Conservation (phyloP, 2,888 invertebrate genomes). For the Himalopsyche japonica region DNA sequence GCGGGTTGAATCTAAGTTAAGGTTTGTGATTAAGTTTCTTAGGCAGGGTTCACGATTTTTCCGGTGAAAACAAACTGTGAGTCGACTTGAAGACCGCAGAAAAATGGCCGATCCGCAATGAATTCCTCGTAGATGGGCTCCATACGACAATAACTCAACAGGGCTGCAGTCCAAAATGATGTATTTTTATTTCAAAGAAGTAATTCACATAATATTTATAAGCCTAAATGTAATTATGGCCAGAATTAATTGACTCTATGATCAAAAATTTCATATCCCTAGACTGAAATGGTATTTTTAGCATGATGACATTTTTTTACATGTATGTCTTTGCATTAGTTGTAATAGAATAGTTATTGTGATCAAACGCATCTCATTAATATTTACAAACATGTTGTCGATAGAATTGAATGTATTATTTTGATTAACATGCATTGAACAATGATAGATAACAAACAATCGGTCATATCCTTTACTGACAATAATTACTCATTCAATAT, state of each 20-base stretch:
- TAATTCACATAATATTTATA: background rate
- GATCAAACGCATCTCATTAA: background rate
- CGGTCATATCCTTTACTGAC: no score
- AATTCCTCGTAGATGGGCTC: background rate
- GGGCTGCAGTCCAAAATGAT: background rate
- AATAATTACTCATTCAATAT: no score
- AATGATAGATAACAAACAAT: no score
- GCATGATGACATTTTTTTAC: no score
- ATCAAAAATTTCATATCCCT: no score
- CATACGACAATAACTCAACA: constrained; percentile 20
- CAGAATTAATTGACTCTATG: no score
- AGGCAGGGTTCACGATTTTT: background rate
- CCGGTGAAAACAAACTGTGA: background rate
- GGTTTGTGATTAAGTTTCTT: background rate
- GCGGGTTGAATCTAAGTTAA: background rate
- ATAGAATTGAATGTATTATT: no score
- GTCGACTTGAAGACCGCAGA: background rate
- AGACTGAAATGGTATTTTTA: no score
- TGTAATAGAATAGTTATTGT: no score
- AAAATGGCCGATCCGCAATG: background rate
- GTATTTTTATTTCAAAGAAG: background rate
- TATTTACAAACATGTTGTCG: background rate
- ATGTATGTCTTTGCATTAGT: no score
- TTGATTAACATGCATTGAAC: no score
- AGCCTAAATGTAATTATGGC: no score